Evolutionary conservation across 2,797 vertebrate species (phyloP), one percentile per base, ranked within the genome.

Genomic region (Danionella dracula): DNA sequence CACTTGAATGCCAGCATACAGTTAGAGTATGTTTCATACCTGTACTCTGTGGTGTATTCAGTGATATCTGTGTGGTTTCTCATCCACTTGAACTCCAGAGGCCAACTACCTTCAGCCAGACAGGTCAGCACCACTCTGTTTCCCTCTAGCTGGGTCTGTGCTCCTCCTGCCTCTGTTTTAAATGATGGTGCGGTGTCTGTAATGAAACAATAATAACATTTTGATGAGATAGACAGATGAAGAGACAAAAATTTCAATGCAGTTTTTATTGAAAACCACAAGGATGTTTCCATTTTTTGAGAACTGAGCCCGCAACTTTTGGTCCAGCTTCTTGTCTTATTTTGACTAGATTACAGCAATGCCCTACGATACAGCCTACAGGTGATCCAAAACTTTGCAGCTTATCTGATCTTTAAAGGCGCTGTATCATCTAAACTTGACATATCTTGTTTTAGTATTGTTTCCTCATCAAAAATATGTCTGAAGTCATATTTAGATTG

Each of bases 31-130:
- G 1, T 46, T 37, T 87, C 38, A 45, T 88, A 93, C 92, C 78
- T 93, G 59, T 93, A 92, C 76, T 90, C 84, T 45, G 75, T 86
- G 78, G 85, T 86, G 79, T 88, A 93, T 72, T 82, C 2, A n/a
- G 89, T 89, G 46, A 90, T 86, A 72, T 92, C 89, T 0, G 65
- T 82, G 78, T 72, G 80, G 0, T 92, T 85, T 56, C 15, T 83
- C 1, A 86, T 81, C 92, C 92, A 93, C 75, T 87, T 90, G 74
- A 90, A 92, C 77, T 93, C 90, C 81, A 93, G 72, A 5, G 92
- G 92, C 92, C 92, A 93, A 77, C 91, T 92, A 66, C 92, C 92
- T 76, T 93, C 92, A 0, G 90, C 92, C 55, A 92, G 84, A 77
- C 92, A 93, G 1, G 91, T 93, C 19, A 93, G 85, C 0, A 93